Evolutionary conservation across 1,140 invertebrate genomes (phyloP), one percentile per base, ranked within the genome.

Genomic region (Lycorma delicatula): DNA sequence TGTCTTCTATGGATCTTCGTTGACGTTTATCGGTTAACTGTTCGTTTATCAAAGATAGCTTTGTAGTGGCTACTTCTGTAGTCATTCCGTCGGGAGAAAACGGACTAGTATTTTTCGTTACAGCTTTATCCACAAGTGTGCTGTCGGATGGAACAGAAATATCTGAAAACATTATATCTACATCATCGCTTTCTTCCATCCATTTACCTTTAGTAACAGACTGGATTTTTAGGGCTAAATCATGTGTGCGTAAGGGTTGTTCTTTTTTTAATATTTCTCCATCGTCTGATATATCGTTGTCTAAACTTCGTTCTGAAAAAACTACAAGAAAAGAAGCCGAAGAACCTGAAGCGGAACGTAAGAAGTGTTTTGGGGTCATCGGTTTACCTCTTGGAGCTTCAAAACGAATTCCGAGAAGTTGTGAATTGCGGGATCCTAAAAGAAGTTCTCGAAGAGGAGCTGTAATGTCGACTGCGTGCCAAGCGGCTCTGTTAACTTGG

Each of bases 261-360:
- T 7, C 64, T 62, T 28, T 62, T 64, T 12, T 50, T 44, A 0
- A 54, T 47, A 0, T 41, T 36, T 18, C 38, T 26, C 27, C 51
- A 63, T 27, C 49, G 56, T n/a, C 48, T 54, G 22, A 36, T n/a
- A 22, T 47, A 41, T 56, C 46, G 1, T 49, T 57, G 3, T 38
- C 54, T 2, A 57, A 54, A 4, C 54, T 60, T 27, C 70, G 64
- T 46, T 72, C 68, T 12, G 73, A 67, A 49, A 71, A 74, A 0
- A 74, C 60, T 16, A 74, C 70, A 3, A 74, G 41, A 28, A 73
- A 68, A 3, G 73, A 71, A 23, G 73, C 71, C 23, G 41, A 44
- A 47, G 54, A 31, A 20, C 44, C 54, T 9, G 54, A 25, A 13
- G 20, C 31, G 26, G 26, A 56, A 6, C 50, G 38, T 18, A 62